Evolutionary conservation across 1,140 invertebrate genomes (phyloP), one percentile per base, ranked within the genome.

Genomic region (Drosophila melanica): DNA sequence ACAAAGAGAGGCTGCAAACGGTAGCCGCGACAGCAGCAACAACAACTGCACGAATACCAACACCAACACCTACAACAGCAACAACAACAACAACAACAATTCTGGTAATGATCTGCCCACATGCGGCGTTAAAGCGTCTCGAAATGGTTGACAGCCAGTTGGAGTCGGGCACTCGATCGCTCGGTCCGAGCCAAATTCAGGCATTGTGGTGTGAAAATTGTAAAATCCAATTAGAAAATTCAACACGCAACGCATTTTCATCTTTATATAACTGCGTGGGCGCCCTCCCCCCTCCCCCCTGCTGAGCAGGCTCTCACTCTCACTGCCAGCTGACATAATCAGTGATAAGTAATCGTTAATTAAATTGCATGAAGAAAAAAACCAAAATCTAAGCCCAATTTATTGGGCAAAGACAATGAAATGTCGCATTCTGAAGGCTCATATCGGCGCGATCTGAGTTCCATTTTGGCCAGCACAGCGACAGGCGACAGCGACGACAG

Each of bases 301-400:
- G 6, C 55, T 27, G 6, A 4, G 6, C 39, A 42, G 39, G 7
- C 54, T 27, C 27, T 27, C 27, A 27, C 27, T 27, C 27, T 27
- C 27, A 27, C 27, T 27, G 30, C 18, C 18, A 41, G 71, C 78
- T 86, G 82, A 87, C 82, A 82, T 87, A 87, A 87, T 87, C 82
- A 66, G 33, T 64, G 76, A 87, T 87, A 89, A 89, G 72, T 67
- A 67, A 87, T 87, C 82, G 68, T 77, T 87, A 87, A 87, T 87
- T 87, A 87, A 87, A 86, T 87, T 86, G 81, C 86, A 78, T 71
- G 70, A 79, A 30, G n/a, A 62, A 63, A 63, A 45, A 33, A 69
- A 73, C 57, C 50, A 67, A 77, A 84, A 75, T 75, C 66, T 75
- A 75, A 63, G 53, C 67, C 67, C 58, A 70, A 75, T 67, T 62